phyloP scores from a whole-genome alignment of 2,888 invertebrate species.

The Conistra vaccinii region DNA sequence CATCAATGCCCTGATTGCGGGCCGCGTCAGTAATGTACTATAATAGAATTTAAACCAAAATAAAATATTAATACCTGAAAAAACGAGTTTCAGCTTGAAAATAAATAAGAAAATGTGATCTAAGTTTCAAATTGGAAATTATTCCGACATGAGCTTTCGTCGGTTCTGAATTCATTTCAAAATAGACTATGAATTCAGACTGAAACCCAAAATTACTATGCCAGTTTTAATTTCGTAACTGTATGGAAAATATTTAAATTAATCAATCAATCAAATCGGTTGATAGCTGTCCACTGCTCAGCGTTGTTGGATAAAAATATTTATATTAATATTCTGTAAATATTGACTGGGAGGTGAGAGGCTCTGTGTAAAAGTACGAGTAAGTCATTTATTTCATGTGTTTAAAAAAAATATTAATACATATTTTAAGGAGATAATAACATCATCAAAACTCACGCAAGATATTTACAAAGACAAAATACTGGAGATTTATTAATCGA shows the following conservation, averaged over 20 bases:
- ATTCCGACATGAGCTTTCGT: not conserved
- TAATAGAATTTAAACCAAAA: too few relatives aligned
- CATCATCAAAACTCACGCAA: not conserved
- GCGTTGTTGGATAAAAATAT: constrained; percentile 27
- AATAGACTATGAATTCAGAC: not conserved
- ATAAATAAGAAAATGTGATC: not conserved
- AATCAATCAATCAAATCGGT: constrained; percentile 20
- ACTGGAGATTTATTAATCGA: not conserved
- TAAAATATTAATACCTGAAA: too few relatives aligned
- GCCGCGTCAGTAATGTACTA: too few relatives aligned
- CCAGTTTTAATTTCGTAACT: not conserved
- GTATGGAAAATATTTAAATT: constrained; percentile 17
- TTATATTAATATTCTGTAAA: constrained; percentile 32
- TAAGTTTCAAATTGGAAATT: not conserved
- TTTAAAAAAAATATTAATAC: not conserved
- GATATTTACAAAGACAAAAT: not conserved
- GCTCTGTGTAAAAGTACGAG: constrained; percentile 13
- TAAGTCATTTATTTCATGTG: not conserved
- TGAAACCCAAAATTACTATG: not conserved
- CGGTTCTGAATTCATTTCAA: not conserved
- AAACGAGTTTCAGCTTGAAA: not conserved
- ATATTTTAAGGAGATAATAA: not conserved
- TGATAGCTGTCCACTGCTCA: constrained; percentile 4
- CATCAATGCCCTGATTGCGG: too few relatives aligned
- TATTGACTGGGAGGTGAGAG: constrained; percentile 16